Percentiles rank a stretch among this genome's conserved stretches.
Conservation (phyloP, 2,797 vertebrate species). For the Halcyon chelicuti region DNA sequence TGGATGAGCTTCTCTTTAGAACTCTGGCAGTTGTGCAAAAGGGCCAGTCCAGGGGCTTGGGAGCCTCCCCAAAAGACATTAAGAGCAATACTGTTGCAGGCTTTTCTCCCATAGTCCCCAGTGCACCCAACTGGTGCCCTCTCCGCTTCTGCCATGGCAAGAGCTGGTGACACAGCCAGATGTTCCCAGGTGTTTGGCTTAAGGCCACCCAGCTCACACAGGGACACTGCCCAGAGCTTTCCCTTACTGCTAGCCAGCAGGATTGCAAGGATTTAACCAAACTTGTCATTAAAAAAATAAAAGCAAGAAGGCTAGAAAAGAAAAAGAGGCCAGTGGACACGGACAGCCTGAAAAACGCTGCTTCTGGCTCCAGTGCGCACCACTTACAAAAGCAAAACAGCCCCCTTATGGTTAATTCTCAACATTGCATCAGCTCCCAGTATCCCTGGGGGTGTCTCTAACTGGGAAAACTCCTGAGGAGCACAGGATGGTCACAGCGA, state of each 20-base stretch:
- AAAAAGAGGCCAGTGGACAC: neutral
- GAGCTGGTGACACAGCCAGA: neutral
- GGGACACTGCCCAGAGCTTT: neutral
- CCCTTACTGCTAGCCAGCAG: neutral
- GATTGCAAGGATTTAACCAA: neutral
- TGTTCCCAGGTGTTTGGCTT: neutral
- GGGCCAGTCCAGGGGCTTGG: neutral
- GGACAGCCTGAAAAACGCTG: neutral
- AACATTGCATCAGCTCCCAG: neutral
- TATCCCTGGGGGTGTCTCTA: neutral
- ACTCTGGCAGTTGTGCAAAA: neutral
- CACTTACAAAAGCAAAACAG: conserved; percentile 5
- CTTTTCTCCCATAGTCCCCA: neutral
- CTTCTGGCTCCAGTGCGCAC: neutral
- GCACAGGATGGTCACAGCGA: neutral
- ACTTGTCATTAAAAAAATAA: neutral
- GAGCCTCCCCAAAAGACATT: neutral
- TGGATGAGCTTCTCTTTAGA: neutral
- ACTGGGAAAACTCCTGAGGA: neutral
- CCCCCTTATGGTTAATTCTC: conserved; percentile 42
- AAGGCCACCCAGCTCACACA: neutral
- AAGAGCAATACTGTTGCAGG: neutral
- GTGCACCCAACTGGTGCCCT: neutral
- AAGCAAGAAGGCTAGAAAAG: neutral
- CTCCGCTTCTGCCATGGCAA: neutral